These are phyloP conservation scores for Nudaria mundana DNA, from an alignment of 2,888 invertebrate species.

Conservation along the genomic window DNA sequence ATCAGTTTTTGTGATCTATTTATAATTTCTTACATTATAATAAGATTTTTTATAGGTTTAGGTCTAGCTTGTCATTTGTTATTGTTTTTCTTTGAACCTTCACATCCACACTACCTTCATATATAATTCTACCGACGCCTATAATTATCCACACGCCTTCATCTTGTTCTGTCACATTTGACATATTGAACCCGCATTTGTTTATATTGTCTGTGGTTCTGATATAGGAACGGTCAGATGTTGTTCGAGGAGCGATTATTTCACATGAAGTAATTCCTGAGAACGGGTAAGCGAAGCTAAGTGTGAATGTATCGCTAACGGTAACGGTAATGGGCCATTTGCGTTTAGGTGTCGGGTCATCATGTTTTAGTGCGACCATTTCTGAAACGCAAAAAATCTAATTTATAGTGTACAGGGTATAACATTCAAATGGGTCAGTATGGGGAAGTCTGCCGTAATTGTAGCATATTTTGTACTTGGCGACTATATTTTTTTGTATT, in stretches of 20 bases:
- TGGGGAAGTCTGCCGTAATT: too few species aligned
- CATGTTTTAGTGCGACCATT: constrained; percentile 31
- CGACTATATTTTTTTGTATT: too few species aligned
- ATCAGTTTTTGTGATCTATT: too few species aligned
- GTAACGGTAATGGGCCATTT: too few species aligned
- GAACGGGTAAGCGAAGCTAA: constrained; percentile 52
- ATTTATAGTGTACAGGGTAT: too few species aligned
- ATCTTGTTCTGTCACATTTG: constrained; percentile 50
- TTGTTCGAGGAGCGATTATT: constrained; percentile 43
- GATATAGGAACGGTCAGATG: constrained; percentile 54
- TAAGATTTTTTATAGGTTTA: too few species aligned
- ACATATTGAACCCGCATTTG: constrained; percentile 49
- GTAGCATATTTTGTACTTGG: too few species aligned
- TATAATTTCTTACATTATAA: too few species aligned
- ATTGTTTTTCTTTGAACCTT: too few species aligned
- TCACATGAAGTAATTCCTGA: constrained; percentile 50
- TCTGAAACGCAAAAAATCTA: too few species aligned
- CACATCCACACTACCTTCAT: constrained; percentile 32
- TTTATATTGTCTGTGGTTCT: constrained; percentile 31
- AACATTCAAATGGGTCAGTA: too few species aligned
- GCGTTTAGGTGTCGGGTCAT: constrained; percentile 14
- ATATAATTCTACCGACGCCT: constrained; percentile 57
- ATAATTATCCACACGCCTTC: constrained; percentile 55
- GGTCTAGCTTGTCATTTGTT: too few species aligned
- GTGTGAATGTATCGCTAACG: constrained; percentile 45